Conservation (phyloP, 2,113 vertebrate genomes). For the Dascyllus trimaculatus region DNA sequence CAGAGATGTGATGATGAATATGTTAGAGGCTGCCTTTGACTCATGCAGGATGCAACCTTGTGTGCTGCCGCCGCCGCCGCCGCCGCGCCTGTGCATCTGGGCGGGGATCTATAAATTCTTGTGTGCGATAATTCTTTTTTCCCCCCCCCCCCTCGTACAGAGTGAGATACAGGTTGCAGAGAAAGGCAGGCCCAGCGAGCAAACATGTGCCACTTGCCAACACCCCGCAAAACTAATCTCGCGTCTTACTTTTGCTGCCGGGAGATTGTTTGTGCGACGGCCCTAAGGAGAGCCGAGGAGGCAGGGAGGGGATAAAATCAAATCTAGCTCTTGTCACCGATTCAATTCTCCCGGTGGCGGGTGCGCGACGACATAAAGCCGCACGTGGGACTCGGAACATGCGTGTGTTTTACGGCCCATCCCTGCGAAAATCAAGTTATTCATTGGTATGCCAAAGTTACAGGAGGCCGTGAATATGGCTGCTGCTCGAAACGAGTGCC, state of each 20-base stretch:
- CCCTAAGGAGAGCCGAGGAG: slow-evolving; percentile 53
- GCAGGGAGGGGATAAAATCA: slow-evolving; percentile 68
- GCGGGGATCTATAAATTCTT: slow-evolving; percentile 69
- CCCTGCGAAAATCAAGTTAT: slow-evolving; percentile 39
- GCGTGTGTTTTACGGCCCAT: neutral
- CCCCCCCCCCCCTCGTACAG: too few relatives aligned
- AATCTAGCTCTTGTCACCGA: slow-evolving; percentile 69
- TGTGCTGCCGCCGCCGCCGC: slow-evolving; percentile 12
- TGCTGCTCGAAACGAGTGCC: slow-evolving; percentile 46
- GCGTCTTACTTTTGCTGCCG: slow-evolving; percentile 67
- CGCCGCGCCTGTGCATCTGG: slow-evolving; percentile 45
- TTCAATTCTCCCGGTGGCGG: slow-evolving; percentile 60
- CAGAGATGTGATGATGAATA: slow-evolving; percentile 68
- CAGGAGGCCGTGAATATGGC: slow-evolving; percentile 15
- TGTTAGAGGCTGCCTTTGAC: slow-evolving; percentile 59
- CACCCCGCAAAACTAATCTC: slow-evolving; percentile 68
- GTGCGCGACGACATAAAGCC: slow-evolving; percentile 27
- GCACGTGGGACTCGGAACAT: slow-evolving; percentile 6
- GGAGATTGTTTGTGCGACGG: slow-evolving; percentile 61
- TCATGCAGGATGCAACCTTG: slow-evolving; percentile 62
- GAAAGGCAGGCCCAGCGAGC: slow-evolving; percentile 17
- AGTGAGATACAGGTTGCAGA: slow-evolving; percentile 19
- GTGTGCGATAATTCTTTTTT: slow-evolving; percentile 33
- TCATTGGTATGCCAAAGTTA: slow-evolving; percentile 43
- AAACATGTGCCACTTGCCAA: slow-evolving; percentile 54